phyloP scores from a whole-genome alignment of 2,888 invertebrate genomes.

The Blastobasis adustella region DNA sequence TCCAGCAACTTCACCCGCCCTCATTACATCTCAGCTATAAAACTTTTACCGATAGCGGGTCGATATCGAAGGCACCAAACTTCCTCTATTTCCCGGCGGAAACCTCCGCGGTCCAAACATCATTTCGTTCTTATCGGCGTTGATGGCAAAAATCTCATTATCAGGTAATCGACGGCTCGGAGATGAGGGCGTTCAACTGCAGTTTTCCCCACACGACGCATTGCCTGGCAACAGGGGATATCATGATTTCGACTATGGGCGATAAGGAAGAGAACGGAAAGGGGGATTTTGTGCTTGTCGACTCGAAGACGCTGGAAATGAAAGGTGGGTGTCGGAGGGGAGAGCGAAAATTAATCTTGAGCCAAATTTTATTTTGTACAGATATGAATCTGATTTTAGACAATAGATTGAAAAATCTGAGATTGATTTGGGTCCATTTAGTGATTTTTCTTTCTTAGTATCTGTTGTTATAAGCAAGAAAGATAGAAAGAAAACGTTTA shows the following conservation, averaged over 20 bases:
- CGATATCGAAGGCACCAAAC: slow-evolving; percentile 5
- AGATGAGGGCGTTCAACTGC: slow-evolving; percentile 84
- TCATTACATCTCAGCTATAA: too few relatives aligned
- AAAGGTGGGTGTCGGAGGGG: slow-evolving; percentile 69
- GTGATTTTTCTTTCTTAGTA: too few relatives aligned
- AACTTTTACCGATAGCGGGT: too few relatives aligned
- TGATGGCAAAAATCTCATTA: slow-evolving; percentile 53
- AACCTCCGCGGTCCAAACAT: too few relatives aligned
- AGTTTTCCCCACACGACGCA: slow-evolving; percentile 96
- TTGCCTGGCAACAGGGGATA: slow-evolving; percentile 92
- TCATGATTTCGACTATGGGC: slow-evolving; percentile 97
- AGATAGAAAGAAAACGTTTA: too few relatives aligned
- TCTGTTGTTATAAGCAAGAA: too few relatives aligned
- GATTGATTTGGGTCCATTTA: too few relatives aligned
- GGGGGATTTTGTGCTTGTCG: slow-evolving; percentile 92
- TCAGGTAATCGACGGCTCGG: slow-evolving; percentile 86
- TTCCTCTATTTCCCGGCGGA: slow-evolving; percentile 1
- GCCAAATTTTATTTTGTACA: not conserved
- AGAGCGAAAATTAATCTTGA: not conserved
- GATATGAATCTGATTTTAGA: too few relatives aligned
- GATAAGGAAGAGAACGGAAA: slow-evolving; percentile 88
- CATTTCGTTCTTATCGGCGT: slow-evolving; percentile 28
- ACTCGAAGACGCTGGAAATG: slow-evolving; percentile 84
- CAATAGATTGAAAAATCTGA: too few relatives aligned
- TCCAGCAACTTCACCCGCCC: too few relatives aligned